Conservation (phyloP, 2,113 vertebrate species). For the Xenopus tropicalis region UCB_Xtro_10.0 CM004448.2:108532001-108532500, state of each 20-base stretch:
- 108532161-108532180: no score
- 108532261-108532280: slow-evolving; percentile 60
- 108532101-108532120: no score
- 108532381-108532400: not conserved
- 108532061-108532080: no score
- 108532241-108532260: slow-evolving; percentile 66
- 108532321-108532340: slow-evolving; percentile 45
- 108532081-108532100: no score
- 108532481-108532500: slow-evolving; percentile 48
- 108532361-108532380: slow-evolving; percentile 6
- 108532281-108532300: slow-evolving; percentile 60
- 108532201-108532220: no score
- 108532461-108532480: slow-evolving; percentile 57
- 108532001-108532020: no score
- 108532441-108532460: slow-evolving; percentile 52
- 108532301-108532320: slow-evolving; percentile 52
- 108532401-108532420: slow-evolving; percentile 48
- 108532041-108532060: no score
- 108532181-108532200: no score
- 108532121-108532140: no score
- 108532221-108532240: not conserved
- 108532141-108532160: no score
- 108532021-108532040: no score
- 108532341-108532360: slow-evolving; percentile 55
- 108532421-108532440: slow-evolving; percentile 18